phyloP scores from a whole-genome alignment of 2,797 vertebrate genomes.

The Parauchenoglanis punctatus region DNA sequence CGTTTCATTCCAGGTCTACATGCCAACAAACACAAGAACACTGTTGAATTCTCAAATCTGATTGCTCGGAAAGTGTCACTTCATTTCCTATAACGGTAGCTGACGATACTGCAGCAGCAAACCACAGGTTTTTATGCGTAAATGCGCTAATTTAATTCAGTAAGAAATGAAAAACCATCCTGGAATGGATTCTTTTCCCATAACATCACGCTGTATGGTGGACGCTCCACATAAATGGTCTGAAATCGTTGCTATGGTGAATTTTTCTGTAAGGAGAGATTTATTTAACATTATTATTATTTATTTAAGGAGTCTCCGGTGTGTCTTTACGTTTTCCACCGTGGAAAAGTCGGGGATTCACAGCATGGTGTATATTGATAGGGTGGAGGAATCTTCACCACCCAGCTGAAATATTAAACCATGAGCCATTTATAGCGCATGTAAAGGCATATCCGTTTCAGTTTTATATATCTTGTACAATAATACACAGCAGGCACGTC shows the following conservation, averaged over 20 bases:
- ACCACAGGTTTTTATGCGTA: neutral
- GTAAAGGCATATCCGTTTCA: neutral
- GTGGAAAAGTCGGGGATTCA: neutral
- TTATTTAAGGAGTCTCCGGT: neutral
- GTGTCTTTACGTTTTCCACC: neutral
- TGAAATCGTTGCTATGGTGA: neutral
- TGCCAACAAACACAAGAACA: neutral
- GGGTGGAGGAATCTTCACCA: neutral
- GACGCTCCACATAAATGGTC: neutral
- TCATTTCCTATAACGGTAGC: neutral
- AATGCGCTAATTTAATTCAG: neutral
- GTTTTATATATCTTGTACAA: neutral
- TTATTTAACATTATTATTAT: neutral
- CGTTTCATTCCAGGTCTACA: constrained; percentile 69
- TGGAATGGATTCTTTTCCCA: neutral
- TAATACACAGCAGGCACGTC: neutral
- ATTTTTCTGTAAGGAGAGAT: neutral
- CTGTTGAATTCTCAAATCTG: neutral
- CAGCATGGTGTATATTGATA: neutral
- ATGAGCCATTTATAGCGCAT: neutral
- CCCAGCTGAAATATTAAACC: neutral
- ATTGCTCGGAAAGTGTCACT: neutral
- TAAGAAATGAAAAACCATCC: neutral
- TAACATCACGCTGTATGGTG: neutral
- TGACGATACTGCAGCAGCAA: neutral